Evolutionary conservation across 53 echinoderm and acorn worm genomes (phyloP).

Genomic region (Stichopus horrens): DNA sequence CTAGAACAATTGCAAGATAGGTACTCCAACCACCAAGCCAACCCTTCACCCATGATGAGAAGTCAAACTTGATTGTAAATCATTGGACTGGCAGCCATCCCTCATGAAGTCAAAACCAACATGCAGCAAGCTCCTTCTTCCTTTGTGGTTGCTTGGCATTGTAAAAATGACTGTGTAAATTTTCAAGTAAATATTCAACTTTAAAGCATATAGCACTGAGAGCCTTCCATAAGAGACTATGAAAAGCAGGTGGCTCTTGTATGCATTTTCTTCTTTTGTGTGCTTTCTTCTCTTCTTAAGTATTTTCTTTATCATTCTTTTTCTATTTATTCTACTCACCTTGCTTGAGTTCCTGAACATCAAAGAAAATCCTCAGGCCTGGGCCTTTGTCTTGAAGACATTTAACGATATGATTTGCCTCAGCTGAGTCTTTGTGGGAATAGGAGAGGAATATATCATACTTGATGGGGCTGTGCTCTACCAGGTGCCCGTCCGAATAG

Average conservation of each 20-base stretch:
- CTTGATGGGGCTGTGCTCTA: constrained; percentile 51
- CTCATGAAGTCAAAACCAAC: no score
- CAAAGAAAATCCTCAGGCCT: constrained; percentile 80
- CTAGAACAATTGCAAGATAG: no score
- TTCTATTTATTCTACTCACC: constrained; percentile 48
- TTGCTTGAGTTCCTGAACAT: constrained; percentile 86
- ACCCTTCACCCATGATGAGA: no score
- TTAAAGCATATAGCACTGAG: background rate
- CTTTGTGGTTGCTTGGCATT: no score
- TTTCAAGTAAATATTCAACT: background rate
- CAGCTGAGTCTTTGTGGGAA: constrained; percentile 65
- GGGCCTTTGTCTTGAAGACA: constrained; percentile 56
- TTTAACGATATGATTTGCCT: constrained; percentile 64
- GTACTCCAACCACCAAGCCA: no score
- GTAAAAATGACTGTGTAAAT: background rate
- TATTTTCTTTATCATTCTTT: background rate
- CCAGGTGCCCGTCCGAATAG: constrained; percentile 19
- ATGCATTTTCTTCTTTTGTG: no score
- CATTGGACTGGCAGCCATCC: no score
- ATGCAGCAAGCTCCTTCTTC: no score
- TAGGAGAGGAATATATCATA: constrained; percentile 92
- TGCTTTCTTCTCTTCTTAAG: background rate
- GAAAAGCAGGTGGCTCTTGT: no score
- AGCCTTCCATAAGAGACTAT: background rate
- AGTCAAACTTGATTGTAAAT: no score